phyloP scores from a whole-genome alignment of 2,888 invertebrate species.

The Temnothorax rugatulus region DNA sequence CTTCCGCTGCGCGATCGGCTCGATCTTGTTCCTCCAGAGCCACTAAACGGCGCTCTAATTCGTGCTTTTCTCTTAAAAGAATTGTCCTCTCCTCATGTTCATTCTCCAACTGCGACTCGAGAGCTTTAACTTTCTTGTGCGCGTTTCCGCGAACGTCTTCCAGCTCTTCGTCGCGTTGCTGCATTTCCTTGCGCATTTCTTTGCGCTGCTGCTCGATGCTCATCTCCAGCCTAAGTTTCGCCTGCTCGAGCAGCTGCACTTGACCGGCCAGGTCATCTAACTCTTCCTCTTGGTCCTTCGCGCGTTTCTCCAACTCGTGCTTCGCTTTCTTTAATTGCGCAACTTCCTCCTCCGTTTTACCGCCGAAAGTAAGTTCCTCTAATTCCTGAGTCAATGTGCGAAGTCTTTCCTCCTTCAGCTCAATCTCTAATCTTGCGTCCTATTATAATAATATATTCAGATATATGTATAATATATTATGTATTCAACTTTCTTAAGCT shows the following conservation, averaged over 20 bases:
- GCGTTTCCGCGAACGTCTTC: slow-evolving; percentile 96
- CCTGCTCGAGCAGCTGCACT: slow-evolving; percentile 95
- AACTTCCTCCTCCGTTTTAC: slow-evolving; percentile 95
- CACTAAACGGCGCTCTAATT: slow-evolving; percentile 94
- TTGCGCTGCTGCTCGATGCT: slow-evolving; percentile 96
- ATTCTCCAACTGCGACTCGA: slow-evolving; percentile 96
- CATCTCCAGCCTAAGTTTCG: slow-evolving; percentile 97
- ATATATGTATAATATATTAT: slow-evolving; percentile 10
- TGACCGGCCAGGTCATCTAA: slow-evolving; percentile 98
- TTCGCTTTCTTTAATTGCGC: slow-evolving; percentile 93
- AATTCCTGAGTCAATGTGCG: slow-evolving; percentile 93
- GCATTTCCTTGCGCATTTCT: slow-evolving; percentile 95
- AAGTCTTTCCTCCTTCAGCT: slow-evolving; percentile 95
- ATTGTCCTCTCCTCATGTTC: slow-evolving; percentile 97
- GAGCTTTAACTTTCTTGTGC: slow-evolving; percentile 96
- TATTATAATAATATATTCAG: slow-evolving; percentile 82
- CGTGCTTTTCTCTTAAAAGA: slow-evolving; percentile 95
- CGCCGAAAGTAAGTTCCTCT: slow-evolving; percentile 93
- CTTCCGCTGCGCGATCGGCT: slow-evolving; percentile 91
- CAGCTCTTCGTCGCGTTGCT: slow-evolving; percentile 96
- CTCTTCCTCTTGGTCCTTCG: slow-evolving; percentile 97
- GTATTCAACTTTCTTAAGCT: slow-evolving; percentile 8
- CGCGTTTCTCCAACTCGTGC: slow-evolving; percentile 94
- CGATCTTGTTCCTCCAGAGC: slow-evolving; percentile 93
- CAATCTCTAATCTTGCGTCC: slow-evolving; percentile 95